These are phyloP conservation scores for Calypte anna DNA, from an alignment of 2,113 vertebrate species.

Conservation along the genomic window DNA sequence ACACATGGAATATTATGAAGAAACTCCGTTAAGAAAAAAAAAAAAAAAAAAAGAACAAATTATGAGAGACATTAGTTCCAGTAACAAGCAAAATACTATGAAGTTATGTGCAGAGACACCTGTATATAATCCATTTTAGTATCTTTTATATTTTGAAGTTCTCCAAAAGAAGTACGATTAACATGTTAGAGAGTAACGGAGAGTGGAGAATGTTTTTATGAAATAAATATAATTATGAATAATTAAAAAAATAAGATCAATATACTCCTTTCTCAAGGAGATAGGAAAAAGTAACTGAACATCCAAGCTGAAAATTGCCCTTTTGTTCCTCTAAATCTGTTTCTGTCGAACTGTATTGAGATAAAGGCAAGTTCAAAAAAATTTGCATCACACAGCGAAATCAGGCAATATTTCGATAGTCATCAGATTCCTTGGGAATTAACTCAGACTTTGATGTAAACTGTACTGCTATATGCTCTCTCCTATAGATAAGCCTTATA, in stretches of 20 bases:
- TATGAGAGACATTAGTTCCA: not conserved
- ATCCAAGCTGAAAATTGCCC: not conserved
- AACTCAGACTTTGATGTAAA: slow-evolving; percentile 48
- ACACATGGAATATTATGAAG: not conserved
- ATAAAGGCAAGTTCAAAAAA: slow-evolving; percentile 24
- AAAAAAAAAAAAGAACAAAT: not conserved
- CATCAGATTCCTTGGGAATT: slow-evolving; percentile 51
- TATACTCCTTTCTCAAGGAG: not conserved
- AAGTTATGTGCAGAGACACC: not conserved
- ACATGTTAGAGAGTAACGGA: not conserved
- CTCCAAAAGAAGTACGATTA: not conserved
- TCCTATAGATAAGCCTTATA: slow-evolving; percentile 27
- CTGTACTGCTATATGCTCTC: not conserved
- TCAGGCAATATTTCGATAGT: slow-evolving; percentile 26
- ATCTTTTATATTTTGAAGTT: not conserved
- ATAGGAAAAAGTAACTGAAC: not conserved
- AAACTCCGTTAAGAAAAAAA: not conserved
- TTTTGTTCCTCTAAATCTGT: not conserved
- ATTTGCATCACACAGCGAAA: slow-evolving; percentile 45
- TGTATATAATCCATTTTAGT: not conserved
- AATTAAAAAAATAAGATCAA: not conserved
- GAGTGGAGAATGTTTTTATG: not conserved
- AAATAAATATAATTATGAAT: not conserved
- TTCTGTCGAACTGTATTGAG: slow-evolving; percentile 21
- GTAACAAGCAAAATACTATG: not conserved